Conservation (phyloP, 1,140 invertebrate genomes). For the Drosophila pseudoobscura region DNA sequence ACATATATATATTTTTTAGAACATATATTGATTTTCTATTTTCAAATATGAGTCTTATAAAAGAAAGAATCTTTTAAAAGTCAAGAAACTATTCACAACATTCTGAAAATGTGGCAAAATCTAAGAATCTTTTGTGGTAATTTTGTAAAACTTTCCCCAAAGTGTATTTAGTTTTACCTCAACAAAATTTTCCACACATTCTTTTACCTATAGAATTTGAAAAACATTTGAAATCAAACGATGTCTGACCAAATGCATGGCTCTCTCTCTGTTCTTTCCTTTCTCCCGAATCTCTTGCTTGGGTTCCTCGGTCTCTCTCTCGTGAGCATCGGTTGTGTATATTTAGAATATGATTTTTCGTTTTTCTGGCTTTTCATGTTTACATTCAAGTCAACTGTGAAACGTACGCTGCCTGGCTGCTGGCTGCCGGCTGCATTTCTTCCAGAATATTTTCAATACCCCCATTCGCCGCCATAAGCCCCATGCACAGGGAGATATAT, state of each 20-base stretch:
- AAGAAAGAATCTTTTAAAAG: not conserved
- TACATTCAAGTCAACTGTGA: constrained; percentile 68
- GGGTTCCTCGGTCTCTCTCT: constrained; percentile 1
- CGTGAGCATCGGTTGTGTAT: constrained; percentile 61
- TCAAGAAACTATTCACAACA: not conserved
- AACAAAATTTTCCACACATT: constrained; percentile 11
- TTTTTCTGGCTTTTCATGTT: constrained; percentile 71
- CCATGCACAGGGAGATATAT: constrained; percentile 13
- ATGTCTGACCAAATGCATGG: constrained; percentile 52
- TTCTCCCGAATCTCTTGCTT: constrained; percentile 4
- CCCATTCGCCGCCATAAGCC: constrained; percentile 37
- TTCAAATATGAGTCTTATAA: too few species aligned
- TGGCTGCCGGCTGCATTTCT: constrained; percentile 65
- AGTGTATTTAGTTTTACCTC: constrained; percentile 1
- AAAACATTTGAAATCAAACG: constrained; percentile 58
- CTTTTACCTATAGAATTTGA: constrained; percentile 35
- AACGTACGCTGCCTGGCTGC: constrained; percentile 35
- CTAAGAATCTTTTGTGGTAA: not conserved
- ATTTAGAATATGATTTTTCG: constrained; percentile 77
- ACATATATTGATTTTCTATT: not conserved
- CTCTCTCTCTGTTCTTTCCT: constrained; percentile 15
- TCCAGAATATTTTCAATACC: constrained; percentile 64
- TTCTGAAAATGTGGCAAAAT: not conserved
- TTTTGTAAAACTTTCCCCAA: not conserved
- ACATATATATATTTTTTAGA: not conserved